Percentiles rank a stretch among this genome's conserved stretches.
Evolutionary conservation across 2,888 invertebrate species (phyloP).

Genomic region (Harpagoxenus sublaevis): DNA sequence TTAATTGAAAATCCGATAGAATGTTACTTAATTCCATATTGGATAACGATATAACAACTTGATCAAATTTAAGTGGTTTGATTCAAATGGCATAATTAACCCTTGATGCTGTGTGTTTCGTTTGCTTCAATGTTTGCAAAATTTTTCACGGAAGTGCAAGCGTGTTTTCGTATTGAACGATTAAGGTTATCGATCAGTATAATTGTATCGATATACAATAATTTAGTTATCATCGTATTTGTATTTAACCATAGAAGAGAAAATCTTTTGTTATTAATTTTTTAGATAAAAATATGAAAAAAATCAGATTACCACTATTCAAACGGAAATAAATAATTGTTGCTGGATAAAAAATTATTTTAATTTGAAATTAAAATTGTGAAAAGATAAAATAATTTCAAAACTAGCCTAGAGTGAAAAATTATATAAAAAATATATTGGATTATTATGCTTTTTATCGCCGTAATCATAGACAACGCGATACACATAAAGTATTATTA

Average conservation of each 20-base stretch:
- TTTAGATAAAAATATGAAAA: not conserved
- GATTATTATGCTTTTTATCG: conserved; percentile 33
- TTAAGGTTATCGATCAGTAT: not conserved
- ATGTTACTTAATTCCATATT: not conserved
- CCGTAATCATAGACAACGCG: no score
- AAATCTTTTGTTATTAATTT: not conserved
- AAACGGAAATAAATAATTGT: not conserved
- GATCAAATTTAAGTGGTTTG: not conserved
- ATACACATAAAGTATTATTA: not conserved
- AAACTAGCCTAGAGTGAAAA: not conserved
- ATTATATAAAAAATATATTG: not conserved
- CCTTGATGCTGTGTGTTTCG: not conserved
- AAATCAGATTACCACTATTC: not conserved
- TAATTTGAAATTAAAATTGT: not conserved
- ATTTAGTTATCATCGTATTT: conserved; percentile 8
- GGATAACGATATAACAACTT: not conserved
- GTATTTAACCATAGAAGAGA: not conserved
- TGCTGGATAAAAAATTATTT: not conserved
- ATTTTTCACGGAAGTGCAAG: not conserved
- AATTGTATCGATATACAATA: not conserved
- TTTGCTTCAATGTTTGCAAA: not conserved
- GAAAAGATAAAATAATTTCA: not conserved
- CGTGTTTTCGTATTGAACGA: not conserved
- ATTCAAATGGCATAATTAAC: not conserved
- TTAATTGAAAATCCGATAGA: not conserved